Base-by-base conservation (phyloP, 2,797 vertebrate genomes). In the Rhincodon typus region DNA sequence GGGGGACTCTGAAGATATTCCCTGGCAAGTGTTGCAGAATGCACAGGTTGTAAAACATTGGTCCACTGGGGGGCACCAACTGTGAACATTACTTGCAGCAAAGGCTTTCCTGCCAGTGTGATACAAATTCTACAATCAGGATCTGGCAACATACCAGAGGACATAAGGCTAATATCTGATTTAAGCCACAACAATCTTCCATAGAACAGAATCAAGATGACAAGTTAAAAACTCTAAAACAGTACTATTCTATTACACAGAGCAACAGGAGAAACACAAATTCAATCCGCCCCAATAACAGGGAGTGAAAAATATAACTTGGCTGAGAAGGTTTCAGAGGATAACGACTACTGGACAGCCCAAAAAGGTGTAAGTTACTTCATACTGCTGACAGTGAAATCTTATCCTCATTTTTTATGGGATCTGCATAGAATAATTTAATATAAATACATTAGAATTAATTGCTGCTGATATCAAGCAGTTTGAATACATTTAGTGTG, bases 61-160 rank as follows among this genome's bases (percentile, higher is more conserved):
- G 25, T 94, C 69, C 93, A 94, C 57, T 70, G 38, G 91, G n/a
- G 34, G 66, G 34, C 67, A 94, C 91, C 66, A 94, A 50, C 38
- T 50, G 10, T 74, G 93, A 74, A 66, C 57, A 91, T 70, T 23
- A 66, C 25, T 72, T 72, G 30, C n/a, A 46, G 38, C 38, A 27
- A 15, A 90, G 25, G 34, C 19, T 66, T 91, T 23, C 42, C 38
- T 72, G 23, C 69, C n/a, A 91, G 17, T 46, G 23, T 8, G 57
- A 10, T 67, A 38, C 34, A 93, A 62, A 70, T 94, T 70, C 62
- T 94, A 70, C 62, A 4, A 12, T 0, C 91, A 94, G 91, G 34
- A 42, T 42, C 67, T 72, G 82, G 82, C 38, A 91, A 34, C 46
- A 50, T 50, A 23, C 93, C 67, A 94, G 62, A 72, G 27, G 62